phyloP scores from a whole-genome alignment of 1,140 invertebrate genomes.

The Leptonema lineaticorne region DNA sequence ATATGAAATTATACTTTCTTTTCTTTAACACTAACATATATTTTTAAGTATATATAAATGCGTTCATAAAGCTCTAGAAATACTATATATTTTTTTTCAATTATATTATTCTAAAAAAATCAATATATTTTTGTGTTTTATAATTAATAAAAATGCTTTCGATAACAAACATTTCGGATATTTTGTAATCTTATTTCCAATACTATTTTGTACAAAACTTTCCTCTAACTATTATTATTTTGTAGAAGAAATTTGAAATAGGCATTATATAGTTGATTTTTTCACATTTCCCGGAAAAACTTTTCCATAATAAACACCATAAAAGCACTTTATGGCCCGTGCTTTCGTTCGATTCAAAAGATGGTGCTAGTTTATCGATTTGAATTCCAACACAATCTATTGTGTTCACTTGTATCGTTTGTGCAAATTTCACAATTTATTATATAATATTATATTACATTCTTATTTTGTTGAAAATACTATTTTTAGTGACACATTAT shows the following conservation, averaged over 20 bases:
- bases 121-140: too few species aligned
- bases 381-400: not conserved
- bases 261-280: too few species aligned
- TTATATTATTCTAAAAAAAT: too few species aligned
- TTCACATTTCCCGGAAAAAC: constrained; percentile 12
- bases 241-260: too few species aligned
- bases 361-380: constrained; percentile 42
- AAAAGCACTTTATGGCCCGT: too few species aligned
- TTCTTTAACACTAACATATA: not conserved
- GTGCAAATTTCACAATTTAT: not conserved
- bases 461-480: not conserved
- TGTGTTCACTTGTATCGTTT: constrained; percentile 16
- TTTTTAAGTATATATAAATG: too few species aligned
- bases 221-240: too few species aligned
- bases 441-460: not conserved
- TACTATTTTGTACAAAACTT: not conserved
- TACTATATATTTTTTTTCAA: too few species aligned
- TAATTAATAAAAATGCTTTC: not conserved
- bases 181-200: not conserved
- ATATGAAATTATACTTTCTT: not conserved
- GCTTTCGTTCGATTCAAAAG: constrained; percentile 39
- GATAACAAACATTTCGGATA: not conserved
- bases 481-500: too few species aligned
- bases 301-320: constrained; percentile 13
- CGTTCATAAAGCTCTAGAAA: too few species aligned